Conservation (phyloP, 1,140 invertebrate species). For the Drosophila insularis region DNA sequence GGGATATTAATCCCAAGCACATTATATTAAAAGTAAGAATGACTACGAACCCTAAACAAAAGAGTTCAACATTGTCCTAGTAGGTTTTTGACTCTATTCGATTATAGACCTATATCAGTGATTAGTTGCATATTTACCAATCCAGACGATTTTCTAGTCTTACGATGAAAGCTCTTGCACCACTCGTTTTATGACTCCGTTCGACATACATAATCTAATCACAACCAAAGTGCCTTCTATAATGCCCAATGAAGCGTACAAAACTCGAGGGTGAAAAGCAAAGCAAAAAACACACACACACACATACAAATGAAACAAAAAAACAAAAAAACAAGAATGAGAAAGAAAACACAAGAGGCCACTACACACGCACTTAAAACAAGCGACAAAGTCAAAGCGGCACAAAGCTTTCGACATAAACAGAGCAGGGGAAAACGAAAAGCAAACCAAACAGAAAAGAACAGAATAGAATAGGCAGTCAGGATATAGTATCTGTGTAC, state of each 20-base stretch:
- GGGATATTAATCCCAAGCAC: no score
- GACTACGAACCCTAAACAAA: no score
- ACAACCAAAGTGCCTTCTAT: constrained; percentile 37
- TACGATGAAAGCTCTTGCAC: neutral
- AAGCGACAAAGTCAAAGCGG: constrained; percentile 60
- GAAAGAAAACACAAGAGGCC: constrained; percentile 35
- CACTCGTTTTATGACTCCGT: neutral
- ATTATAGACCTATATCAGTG: neutral
- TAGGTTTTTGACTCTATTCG: neutral
- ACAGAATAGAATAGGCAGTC: constrained; percentile 1
- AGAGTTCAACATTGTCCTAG: no score
- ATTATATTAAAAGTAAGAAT: no score
- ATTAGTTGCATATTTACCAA: neutral
- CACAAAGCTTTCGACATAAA: constrained; percentile 27
- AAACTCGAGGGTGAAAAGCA: constrained; percentile 2
- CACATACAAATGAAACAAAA: constrained; percentile 20
- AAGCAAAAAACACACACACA: constrained; percentile 1
- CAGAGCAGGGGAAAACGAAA: neutral
- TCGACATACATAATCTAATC: neutral
- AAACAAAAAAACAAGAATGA: neutral
- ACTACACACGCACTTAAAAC: constrained; percentile 50
- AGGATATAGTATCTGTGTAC: constrained; percentile 22
- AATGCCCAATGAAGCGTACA: constrained; percentile 46
- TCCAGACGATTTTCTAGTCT: neutral
- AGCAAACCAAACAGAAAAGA: neutral